Conservation (phyloP, 2,797 vertebrate species). For the Tauraco hartlaubi region DNA sequence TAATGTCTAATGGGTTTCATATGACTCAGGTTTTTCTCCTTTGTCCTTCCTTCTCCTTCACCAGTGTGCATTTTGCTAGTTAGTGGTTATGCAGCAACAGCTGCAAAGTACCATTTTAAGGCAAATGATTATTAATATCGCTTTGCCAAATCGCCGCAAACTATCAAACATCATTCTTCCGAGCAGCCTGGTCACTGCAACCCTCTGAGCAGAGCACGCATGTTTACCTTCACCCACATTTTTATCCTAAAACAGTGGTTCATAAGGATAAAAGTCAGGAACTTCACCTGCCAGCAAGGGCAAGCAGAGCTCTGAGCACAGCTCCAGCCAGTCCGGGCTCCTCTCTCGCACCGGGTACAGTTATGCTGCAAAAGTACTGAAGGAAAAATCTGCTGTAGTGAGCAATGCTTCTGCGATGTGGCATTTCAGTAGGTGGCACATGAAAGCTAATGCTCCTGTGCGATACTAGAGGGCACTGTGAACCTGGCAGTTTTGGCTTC, state of each 20-base stretch:
- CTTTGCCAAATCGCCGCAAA: background rate
- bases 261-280: background rate
- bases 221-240: accelerated
- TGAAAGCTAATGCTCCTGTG: conserved; percentile 12
- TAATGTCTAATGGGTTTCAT: conserved; percentile 13
- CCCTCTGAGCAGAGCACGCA: background rate
- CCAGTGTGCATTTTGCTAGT: background rate
- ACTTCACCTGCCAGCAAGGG: background rate
- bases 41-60: conserved; percentile 60
- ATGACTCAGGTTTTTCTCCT: conserved; percentile 63
- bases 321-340: background rate
- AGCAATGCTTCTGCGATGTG: background rate
- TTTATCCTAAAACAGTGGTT: accelerated
- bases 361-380: background rate
- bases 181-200: background rate
- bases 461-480: conserved; percentile 75
- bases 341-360: background rate
- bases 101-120: background rate
- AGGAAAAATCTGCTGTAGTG: background rate
- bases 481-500: conserved; percentile 54
- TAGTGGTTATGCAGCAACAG: conserved; percentile 26
- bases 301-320: background rate
- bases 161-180: background rate
- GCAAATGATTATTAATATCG: background rate
- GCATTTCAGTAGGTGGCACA: conserved; percentile 15